phyloP scores from a whole-genome alignment of 2,888 invertebrate species.

The Chloroclystis v-ata region DNA sequence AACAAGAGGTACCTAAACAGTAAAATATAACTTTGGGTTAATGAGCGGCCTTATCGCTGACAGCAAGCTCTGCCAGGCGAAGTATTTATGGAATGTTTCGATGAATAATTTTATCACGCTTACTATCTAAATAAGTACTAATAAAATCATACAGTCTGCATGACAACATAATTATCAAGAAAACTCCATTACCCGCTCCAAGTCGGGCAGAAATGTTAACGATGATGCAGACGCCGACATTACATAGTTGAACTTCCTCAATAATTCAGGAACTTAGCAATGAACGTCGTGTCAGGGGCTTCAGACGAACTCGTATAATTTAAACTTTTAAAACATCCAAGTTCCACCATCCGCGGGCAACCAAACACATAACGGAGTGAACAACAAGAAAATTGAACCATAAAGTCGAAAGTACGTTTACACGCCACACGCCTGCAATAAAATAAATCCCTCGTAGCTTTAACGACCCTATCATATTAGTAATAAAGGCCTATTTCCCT shows the following conservation, averaged over 20 bases:
- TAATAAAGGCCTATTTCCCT: constrained; percentile 23
- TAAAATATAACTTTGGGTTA: too few species aligned
- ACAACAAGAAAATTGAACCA: constrained; percentile 26
- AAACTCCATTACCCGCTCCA: too few species aligned
- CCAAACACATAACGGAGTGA: constrained; percentile 21
- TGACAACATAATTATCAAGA: too few species aligned
- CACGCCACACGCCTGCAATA: constrained; percentile 27
- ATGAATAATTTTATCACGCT: too few species aligned
- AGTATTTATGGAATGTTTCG: too few species aligned
- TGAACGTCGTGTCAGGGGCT: constrained; percentile 2
- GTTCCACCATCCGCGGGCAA: constrained; percentile 3
- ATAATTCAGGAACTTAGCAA: constrained; percentile 3
- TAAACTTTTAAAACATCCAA: constrained; percentile 7
- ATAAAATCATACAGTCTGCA: too few species aligned
- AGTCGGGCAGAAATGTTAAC: not conserved
- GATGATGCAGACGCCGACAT: not conserved
- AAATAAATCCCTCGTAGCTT: constrained; percentile 26
- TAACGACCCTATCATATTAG: constrained; percentile 25
- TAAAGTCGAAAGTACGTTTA: constrained; percentile 21
- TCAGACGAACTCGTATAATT: constrained; percentile 2
- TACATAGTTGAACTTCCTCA: constrained; percentile 4
- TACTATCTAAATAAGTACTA: too few species aligned
- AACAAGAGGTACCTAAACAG: too few species aligned
- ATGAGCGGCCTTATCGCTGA: too few species aligned
- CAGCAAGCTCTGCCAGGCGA: too few species aligned